Evolutionary conservation across 2,113 vertebrate genomes (phyloP), one percentile per base, ranked within the genome.

Genomic region (Zosterops pallidus): DNA sequence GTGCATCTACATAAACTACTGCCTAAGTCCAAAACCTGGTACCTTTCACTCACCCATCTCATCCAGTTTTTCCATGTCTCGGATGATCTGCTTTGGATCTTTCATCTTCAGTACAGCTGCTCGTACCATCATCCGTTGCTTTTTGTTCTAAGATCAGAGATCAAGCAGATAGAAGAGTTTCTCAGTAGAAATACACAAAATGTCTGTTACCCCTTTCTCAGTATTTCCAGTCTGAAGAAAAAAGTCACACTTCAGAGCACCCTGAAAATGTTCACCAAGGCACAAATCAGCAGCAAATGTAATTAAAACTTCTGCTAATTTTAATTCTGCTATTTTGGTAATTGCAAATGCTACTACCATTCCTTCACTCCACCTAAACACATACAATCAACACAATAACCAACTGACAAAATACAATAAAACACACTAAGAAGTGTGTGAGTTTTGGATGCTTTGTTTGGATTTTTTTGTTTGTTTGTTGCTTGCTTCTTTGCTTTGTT

Each of bases 91-190:
- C 89, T 99, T 98, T n/a, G 99, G 99, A 96, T 99, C 99, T 89
- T 99, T 99, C 99, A 99, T 99, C 97, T 99, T 99, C 70, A 99
- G 97, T 79, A 99, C 99, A 4, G 99, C 99, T 29, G 99, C 99
- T 96, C 99, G 98, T 85, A 99, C 99, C 99, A 99, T 99, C 99
- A 99, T 99, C 53, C 99, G 98, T 47, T 99, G 99, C 86, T 99
- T 99, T 97, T 99, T 99, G 98, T 99, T 99, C 99, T 99, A 94
- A 68, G 24, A 83, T 22, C 41, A 91, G 35, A 87, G 31, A 94
- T 33, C 55, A 80, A 89, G 46, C 12, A 94, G 21, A 72, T 37
- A 87, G 37, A 88, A 59, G 35, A 90, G 24, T 5, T 19, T 31
- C 69, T 78, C 11, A 91, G 19, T 2, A 29, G 25, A 79, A 69